Evolutionary conservation across 2,888 invertebrate genomes (phyloP).

Genomic region (Pheosia gnoma): DNA sequence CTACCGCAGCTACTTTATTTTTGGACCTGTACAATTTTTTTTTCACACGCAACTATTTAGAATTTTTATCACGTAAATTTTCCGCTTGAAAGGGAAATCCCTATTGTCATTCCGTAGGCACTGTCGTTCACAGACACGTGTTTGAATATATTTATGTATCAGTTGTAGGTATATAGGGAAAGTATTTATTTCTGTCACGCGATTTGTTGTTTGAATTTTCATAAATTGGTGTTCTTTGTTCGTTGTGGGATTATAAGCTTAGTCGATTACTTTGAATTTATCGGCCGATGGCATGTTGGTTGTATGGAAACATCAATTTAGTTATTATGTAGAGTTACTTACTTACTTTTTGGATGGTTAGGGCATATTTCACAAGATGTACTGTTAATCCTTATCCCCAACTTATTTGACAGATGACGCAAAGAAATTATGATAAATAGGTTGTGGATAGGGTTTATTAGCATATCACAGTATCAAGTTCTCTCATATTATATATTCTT

Average conservation of each 20-base stretch:
- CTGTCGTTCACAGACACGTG: conserved; percentile 78
- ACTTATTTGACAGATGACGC: no score
- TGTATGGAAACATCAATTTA: conserved; percentile 46
- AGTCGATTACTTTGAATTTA: conserved; percentile 57
- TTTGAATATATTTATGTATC: conserved; percentile 62
- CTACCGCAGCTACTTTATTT: conserved; percentile 81
- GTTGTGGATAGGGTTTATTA: no score
- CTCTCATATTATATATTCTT: no score
- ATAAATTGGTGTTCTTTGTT: conserved; percentile 54
- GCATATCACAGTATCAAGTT: no score
- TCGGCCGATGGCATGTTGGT: conserved; percentile 60
- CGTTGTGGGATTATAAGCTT: conserved; percentile 44
- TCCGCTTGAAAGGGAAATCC: conserved; percentile 82
- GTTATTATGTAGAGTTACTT: conserved; percentile 25
- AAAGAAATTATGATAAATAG: no score
- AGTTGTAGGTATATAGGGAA: conserved; percentile 40
- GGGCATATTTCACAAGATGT: conserved; percentile 5
- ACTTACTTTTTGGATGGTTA: no score
- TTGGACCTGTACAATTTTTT: conserved; percentile 77
- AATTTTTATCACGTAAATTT: conserved; percentile 84
- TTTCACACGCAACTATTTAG: conserved; percentile 80
- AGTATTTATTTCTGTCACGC: conserved; percentile 80
- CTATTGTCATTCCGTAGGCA: conserved; percentile 78
- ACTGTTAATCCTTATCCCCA: no score
- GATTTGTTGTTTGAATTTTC: conserved; percentile 69